These are phyloP conservation scores for Stigmatopora argus DNA, from an alignment of 2,113 vertebrate genomes.

Conservation along the genomic window DNA sequence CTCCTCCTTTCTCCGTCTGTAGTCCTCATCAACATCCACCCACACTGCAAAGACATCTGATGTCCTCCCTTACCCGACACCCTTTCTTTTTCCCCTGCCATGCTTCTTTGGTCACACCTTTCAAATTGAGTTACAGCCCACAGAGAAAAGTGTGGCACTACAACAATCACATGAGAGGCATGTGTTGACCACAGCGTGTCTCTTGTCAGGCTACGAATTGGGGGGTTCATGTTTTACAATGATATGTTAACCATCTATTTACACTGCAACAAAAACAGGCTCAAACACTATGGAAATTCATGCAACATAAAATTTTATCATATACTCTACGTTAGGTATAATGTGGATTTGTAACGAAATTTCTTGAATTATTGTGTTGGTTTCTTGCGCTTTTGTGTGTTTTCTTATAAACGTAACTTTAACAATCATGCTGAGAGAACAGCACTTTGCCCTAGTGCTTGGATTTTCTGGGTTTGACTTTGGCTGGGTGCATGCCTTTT, in stretches of 20 bases:
- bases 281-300: conserved; percentile 28
- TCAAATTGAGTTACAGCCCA: conserved; percentile 50
- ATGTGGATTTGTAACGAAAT: too few relatives aligned
- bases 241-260: conserved; percentile 43
- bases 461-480: too few relatives aligned
- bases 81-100: conserved; percentile 10
- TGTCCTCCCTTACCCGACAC: not conserved
- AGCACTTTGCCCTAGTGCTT: too few relatives aligned
- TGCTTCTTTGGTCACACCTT: conserved; percentile 45
- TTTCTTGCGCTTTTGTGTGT: too few relatives aligned
- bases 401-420: too few relatives aligned
- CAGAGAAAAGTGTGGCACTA: conserved; percentile 33
- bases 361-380: too few relatives aligned
- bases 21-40: conserved; percentile 3
- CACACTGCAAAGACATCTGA: not conserved
- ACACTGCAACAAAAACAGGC: conserved; percentile 26
- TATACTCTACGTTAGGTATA: too few relatives aligned
- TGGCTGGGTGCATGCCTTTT: too few relatives aligned
- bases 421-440: too few relatives aligned
- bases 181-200: conserved; percentile 34
- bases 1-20: conserved; percentile 14
- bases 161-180: conserved; percentile 49
- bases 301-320: not conserved
- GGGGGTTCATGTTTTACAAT: conserved; percentile 35
- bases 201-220: conserved; percentile 25